Percentiles rank a stretch among this genome's conserved stretches.
These are phyloP conservation scores for Pao palembangensis DNA, from an alignment of 2,113 vertebrate species.

Conservation along the genomic window DNA sequence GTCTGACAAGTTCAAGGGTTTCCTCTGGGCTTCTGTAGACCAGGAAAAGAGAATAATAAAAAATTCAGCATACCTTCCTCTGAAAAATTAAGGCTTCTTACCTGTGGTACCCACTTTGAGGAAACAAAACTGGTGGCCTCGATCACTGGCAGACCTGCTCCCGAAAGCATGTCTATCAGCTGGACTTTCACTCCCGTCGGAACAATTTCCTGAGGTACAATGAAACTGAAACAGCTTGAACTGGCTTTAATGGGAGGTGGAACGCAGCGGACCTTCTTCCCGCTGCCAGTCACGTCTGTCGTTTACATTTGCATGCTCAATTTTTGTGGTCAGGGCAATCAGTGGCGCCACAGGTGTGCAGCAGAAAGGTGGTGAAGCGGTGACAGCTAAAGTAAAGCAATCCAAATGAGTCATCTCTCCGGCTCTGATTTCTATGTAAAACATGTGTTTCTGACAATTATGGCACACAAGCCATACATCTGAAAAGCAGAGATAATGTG, in stretches of 20 bases:
- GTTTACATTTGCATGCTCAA: no score
- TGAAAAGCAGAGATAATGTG: constrained; percentile 1
- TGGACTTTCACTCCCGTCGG: constrained; percentile 89
- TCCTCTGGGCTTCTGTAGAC: constrained; percentile 17
- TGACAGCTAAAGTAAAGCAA: constrained; percentile 44
- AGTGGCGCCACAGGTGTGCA: constrained; percentile 26
- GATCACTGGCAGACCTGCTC: constrained; percentile 85
- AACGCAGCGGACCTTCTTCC: neutral
- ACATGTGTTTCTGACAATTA: constrained; percentile 58
- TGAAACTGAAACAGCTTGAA: constrained; percentile 39
- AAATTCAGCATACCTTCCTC: constrained; percentile 52
- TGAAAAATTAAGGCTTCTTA: constrained; percentile 69
- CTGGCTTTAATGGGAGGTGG: constrained; percentile 35
- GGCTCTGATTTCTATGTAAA: constrained; percentile 64
- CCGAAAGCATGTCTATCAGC: constrained; percentile 89
- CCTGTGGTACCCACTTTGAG: constrained; percentile 94
- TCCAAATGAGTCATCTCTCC: constrained; percentile 56
- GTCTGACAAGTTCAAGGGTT: constrained; percentile 20
- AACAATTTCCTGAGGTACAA: constrained; percentile 81
- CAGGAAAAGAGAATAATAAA: constrained; percentile 57
- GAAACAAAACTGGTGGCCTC: constrained; percentile 96
- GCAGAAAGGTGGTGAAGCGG: constrained; percentile 48
- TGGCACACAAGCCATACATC: constrained; percentile 47
- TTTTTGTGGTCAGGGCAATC: constrained; percentile 19
- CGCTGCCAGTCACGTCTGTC: no score